Evolutionary conservation across 2,888 invertebrate genomes (phyloP).

Genomic region (Yponomeuta cagnagella): DNA sequence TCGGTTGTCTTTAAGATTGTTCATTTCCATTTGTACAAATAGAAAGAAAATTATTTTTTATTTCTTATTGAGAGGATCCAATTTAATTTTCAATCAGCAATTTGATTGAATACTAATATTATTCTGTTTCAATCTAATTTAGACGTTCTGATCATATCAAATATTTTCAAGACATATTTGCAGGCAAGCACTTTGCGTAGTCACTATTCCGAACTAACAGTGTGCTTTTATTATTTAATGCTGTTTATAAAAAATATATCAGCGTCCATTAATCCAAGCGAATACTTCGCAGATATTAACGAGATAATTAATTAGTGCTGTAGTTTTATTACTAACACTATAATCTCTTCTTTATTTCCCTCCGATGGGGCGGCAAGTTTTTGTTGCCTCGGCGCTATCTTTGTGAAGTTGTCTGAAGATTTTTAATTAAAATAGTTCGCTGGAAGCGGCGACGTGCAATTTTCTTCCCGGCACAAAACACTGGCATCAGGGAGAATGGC

Average conservation of each 20-base stretch:
- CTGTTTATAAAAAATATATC: no score
- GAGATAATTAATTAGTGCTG: background rate
- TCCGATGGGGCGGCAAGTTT: background rate
- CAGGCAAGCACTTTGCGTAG: background rate
- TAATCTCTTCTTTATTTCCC: background rate
- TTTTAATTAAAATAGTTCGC: slow-evolving; percentile 25
- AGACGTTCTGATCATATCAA: no score
- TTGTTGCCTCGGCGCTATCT: slow-evolving; percentile 20
- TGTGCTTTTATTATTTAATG: no score
- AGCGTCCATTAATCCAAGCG: no score
- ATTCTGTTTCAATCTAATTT: background rate
- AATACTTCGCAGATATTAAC: background rate
- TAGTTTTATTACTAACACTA: background rate
- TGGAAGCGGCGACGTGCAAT: slow-evolving; percentile 8
- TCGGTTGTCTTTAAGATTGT: background rate
- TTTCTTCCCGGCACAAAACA: slow-evolving; percentile 6
- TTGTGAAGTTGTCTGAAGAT: slow-evolving; percentile 19
- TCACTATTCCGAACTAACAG: background rate
- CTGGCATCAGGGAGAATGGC: background rate
- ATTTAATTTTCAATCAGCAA: background rate
- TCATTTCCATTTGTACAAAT: background rate
- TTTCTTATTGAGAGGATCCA: background rate
- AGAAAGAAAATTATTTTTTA: background rate
- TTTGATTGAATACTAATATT: background rate
- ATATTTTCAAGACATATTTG: no score